Evolutionary conservation across 2,797 vertebrate genomes (phyloP), one percentile per base, ranked within the genome.

Genomic region (Chrosomus eos): DNA sequence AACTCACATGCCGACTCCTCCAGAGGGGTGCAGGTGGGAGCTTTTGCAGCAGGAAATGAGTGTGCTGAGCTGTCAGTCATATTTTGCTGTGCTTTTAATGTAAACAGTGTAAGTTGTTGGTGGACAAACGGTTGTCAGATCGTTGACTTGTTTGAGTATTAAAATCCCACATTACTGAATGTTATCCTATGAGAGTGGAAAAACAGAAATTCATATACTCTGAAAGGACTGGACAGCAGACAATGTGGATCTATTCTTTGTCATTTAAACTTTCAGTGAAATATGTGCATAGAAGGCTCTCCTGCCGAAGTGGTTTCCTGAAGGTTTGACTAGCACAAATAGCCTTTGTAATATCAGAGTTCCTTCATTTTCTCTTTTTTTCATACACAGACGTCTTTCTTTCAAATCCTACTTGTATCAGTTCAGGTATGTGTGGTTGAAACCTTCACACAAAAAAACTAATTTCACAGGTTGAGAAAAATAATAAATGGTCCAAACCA

Each of bases 391-490:
- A 40, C 2, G 31, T 75, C 31, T 53, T 75, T 83, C 14, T 53
- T 36, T 48, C 72, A 75, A 11, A 36, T 55, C 31, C 19, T 36
- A 8, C 48, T n/a, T 23, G 21, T 36, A 75, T 36, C 19, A 55
- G 31, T 23, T 36, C 11, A 75, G 4, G 31, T 36, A 16, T 75
- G 21, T 74, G 28, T 75, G 6, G 31, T 21, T 53, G 10, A 53
- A 58, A 58, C 45, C 45, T 45, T 45, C 45, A 4, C 40, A 21
- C 0, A 31, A 73, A 11, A 9, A 3, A 48, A 3, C 26, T 21
- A 89, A 92, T 90, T 88, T 88, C 60, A 8, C 33, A 79, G 85
- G 43, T 81, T 26, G 68, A 67, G 53, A 38, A 80, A 45, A 9
- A 60, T 10, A 9, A 68, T 67, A 58, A 28, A 67, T 48, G 67